phyloP scores from a whole-genome alignment of 2,797 vertebrate species.

The Syngnathus acus region DNA sequence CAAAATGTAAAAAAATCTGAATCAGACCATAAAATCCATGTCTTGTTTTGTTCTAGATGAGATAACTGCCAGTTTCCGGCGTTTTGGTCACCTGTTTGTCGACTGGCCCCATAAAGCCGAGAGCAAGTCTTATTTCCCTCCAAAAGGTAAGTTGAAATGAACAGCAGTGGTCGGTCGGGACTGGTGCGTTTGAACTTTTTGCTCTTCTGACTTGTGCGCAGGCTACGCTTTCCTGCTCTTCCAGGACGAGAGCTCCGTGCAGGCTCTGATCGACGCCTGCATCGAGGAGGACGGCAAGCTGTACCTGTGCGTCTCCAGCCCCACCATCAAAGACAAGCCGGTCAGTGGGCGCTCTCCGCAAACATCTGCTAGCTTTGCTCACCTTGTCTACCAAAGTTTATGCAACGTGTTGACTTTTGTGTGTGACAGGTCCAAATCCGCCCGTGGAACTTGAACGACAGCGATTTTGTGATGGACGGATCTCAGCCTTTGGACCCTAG shows the following conservation, averaged over 20 bases:
- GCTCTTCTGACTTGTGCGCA: constrained; percentile 39
- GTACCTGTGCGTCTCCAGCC: constrained; percentile 96
- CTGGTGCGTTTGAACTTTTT: constrained; percentile 11
- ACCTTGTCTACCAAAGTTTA: background rate
- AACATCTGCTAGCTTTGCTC: background rate
- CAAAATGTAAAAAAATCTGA: too few species aligned
- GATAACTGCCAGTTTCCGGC: constrained; percentile 97
- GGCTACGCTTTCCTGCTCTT: constrained; percentile 98
- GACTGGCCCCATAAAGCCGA: constrained; percentile 99
- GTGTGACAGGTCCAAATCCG: constrained; percentile 90
- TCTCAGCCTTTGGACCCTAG: constrained; percentile 96
- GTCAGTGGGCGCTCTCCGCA: constrained; percentile 64
- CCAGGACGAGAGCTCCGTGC: constrained; percentile 98
- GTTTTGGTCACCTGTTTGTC: constrained; percentile 97
- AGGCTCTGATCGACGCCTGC: constrained; percentile 96
- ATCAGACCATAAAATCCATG: background rate
- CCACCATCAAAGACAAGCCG: constrained; percentile 99
- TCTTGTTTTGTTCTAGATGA: constrained; percentile 74
- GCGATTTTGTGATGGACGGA: constrained; percentile 99
- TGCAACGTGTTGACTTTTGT: constrained; percentile 21
- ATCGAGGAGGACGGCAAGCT: constrained; percentile 98
- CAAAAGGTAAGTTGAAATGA: constrained; percentile 78
- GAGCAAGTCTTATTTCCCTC: constrained; percentile 98
- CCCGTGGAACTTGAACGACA: constrained; percentile 99
- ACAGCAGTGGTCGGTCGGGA: background rate